Conservation (phyloP, 2,797 vertebrate genomes). For the Sorex maritimensis region DNA sequence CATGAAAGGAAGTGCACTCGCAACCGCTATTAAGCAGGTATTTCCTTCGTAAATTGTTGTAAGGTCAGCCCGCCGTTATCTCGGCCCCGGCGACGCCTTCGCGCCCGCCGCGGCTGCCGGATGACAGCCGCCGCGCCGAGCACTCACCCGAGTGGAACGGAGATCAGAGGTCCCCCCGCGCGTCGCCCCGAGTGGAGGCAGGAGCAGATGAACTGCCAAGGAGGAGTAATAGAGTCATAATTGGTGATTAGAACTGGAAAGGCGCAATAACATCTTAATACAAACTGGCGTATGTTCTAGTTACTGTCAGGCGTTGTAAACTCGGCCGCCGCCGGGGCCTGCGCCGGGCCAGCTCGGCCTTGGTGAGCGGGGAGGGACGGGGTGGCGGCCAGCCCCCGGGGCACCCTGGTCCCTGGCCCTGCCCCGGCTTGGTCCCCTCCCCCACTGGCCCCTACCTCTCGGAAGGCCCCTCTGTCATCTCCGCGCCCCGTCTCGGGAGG, state of each 20-base stretch:
- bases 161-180: constrained; percentile 94
- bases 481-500: constrained; percentile 52
- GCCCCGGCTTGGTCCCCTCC: constrained; percentile 71
- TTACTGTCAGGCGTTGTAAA: constrained; percentile 88
- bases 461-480: not conserved
- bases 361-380: constrained; percentile 78
- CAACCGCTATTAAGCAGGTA: constrained; percentile 92
- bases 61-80: constrained; percentile 95
- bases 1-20: constrained; percentile 86
- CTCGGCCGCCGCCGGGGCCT: constrained; percentile 59
- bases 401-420: constrained; percentile 60
- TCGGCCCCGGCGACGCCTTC: constrained; percentile 89
- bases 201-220: constrained; percentile 98
- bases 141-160: constrained; percentile 93
- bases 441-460: constrained; percentile 47
- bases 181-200: constrained; percentile 93
- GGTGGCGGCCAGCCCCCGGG: not conserved
- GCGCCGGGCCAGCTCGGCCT: constrained; percentile 74
- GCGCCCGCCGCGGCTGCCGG: constrained; percentile 89
- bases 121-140: constrained; percentile 93
- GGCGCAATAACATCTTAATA: constrained; percentile 95
- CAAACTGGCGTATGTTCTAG: constrained; percentile 90
- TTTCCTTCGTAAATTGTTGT: constrained; percentile 94
- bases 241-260: constrained; percentile 98
- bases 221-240: constrained; percentile 99